Conservation (phyloP, 2,888 invertebrate genomes). For the Gnatocerus cornutus region DNA sequence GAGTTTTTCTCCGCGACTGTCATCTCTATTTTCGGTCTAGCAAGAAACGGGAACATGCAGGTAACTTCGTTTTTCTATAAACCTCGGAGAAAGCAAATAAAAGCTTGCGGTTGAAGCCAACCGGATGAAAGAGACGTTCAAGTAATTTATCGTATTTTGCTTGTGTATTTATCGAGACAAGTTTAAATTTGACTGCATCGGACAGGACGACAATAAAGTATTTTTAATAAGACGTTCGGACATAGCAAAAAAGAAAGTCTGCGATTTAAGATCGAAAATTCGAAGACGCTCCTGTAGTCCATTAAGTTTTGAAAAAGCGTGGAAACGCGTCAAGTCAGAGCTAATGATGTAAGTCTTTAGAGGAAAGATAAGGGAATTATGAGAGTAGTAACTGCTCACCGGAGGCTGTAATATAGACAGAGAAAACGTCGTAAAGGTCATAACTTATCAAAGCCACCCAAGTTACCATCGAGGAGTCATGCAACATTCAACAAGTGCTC, state of each 20-base stretch:
- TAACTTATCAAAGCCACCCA: constrained; percentile 63
- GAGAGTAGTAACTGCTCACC: constrained; percentile 33
- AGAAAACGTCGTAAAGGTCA: constrained; percentile 49
- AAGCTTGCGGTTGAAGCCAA: background rate
- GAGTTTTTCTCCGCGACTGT: too few species aligned
- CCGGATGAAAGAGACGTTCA: constrained; percentile 34
- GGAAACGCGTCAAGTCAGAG: background rate
- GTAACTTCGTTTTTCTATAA: constrained; percentile 17
- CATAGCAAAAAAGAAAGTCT: background rate
- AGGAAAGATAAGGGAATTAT: constrained; percentile 34
- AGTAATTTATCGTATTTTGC: constrained; percentile 43
- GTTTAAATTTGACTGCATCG: constrained; percentile 57
- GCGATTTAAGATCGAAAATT: constrained; percentile 10
- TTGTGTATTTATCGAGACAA: constrained; percentile 52
- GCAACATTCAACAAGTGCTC: constrained; percentile 65
- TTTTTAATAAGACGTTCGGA: constrained; percentile 61
- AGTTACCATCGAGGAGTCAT: constrained; percentile 60
- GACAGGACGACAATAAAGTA: constrained; percentile 59
- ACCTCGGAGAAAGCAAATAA: constrained; percentile 7
- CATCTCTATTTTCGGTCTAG: too few species aligned
- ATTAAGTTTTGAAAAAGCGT: too few species aligned
- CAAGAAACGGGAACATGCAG: too few species aligned
- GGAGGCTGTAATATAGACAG: constrained; percentile 35
- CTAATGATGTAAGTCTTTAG: constrained; percentile 32
- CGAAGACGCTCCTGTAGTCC: too few species aligned